A percentile compares a stretch with the other conserved stretches of the same genome.
Conservation (phyloP, 2,113 vertebrate genomes). For the Erpornis zantholeuca region DNA sequence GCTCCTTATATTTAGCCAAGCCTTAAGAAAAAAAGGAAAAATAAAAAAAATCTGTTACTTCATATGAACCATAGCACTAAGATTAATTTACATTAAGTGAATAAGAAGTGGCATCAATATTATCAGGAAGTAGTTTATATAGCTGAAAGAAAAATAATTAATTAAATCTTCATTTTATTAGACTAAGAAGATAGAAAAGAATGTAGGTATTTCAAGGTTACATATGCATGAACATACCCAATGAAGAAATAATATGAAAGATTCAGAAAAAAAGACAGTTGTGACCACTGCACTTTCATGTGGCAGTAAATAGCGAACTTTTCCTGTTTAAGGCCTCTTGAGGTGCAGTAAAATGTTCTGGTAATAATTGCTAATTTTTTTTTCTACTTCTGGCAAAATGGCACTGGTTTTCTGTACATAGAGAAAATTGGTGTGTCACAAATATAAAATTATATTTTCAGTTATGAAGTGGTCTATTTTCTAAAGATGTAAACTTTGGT, state of each 20-base stretch:
- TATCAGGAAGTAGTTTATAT: not conserved
- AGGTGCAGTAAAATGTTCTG: not conserved
- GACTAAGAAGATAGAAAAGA: not conserved
- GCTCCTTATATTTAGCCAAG: not conserved
- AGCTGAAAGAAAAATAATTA: not conserved
- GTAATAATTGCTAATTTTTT: not conserved
- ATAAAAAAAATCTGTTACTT: not conserved
- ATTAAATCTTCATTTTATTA: not conserved
- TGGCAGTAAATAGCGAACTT: not conserved
- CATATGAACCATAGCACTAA: fast-evolving
- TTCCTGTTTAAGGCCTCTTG: not conserved
- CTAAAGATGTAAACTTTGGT: not conserved
- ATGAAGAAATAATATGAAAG: not conserved
- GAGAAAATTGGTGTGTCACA: not conserved
- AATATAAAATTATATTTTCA: not conserved
- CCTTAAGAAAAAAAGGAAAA: not conserved
- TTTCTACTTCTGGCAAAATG: not conserved
- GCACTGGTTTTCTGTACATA: not conserved
- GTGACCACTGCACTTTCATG: not conserved
- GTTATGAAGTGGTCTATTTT: not conserved
- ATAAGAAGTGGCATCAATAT: not conserved
- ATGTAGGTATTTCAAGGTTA: not conserved
- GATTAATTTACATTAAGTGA: not conserved
- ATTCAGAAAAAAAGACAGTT: not conserved
- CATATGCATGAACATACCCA: fast-evolving